These are phyloP conservation scores for Pluvialis apricaria DNA, from an alignment of 2,113 vertebrate genomes.

Conservation along the genomic window DNA sequence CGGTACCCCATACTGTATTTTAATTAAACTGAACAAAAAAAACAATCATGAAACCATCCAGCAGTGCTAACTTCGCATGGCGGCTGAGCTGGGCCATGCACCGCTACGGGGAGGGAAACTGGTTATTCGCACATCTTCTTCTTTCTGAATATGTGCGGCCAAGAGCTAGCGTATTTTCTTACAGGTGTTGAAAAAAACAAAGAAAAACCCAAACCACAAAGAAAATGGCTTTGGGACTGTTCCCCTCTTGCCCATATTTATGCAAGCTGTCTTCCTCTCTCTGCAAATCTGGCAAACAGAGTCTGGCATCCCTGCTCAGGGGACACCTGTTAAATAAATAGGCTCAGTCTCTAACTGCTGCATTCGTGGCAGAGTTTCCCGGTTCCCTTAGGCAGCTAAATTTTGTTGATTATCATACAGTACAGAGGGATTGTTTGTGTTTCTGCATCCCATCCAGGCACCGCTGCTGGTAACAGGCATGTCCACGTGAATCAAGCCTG, in stretches of 20 bases:
- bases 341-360: constrained; percentile 46
- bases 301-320: constrained; percentile 43
- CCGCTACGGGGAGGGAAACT: background rate
- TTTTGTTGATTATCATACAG: constrained; percentile 52
- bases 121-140: background rate
- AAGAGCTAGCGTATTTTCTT: background rate
- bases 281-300: constrained; percentile 38
- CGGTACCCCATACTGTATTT: constrained; percentile 28
- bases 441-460: background rate
- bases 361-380: constrained; percentile 51
- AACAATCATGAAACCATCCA: background rate
- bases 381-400: constrained; percentile 51
- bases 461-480: background rate
- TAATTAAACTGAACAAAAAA: constrained; percentile 44
- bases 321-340: constrained; percentile 67
- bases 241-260: constrained; percentile 19
- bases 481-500: background rate
- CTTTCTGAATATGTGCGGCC: background rate
- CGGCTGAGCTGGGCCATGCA: background rate
- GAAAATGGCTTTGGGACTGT: constrained; percentile 30
- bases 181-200: background rate
- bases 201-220: background rate
- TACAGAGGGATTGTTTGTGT: constrained; percentile 47
- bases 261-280: constrained; percentile 43
- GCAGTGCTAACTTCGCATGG: background rate